These are phyloP conservation scores for Copidosoma floridanum DNA, from an alignment of 1,140 invertebrate genomes.

Conservation along the genomic window DNA sequence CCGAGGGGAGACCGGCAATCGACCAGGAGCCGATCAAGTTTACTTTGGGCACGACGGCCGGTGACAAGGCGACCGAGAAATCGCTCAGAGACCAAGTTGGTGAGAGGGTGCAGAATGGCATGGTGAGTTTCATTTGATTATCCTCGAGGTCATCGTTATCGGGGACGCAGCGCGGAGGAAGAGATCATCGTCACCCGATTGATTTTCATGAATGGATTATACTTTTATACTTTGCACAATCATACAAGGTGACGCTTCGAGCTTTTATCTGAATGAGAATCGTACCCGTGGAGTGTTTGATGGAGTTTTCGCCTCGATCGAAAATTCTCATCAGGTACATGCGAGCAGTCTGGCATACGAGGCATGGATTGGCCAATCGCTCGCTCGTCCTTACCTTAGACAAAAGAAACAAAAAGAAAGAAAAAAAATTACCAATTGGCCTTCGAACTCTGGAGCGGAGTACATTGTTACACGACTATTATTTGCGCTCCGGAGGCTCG, in stretches of 20 bases:
- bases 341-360: too few relatives aligned
- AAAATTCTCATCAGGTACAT: too few relatives aligned
- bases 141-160: background rate
- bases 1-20: background rate
- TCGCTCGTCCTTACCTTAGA: background rate
- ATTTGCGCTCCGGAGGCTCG: background rate
- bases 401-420: background rate
- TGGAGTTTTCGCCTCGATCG: too few relatives aligned
- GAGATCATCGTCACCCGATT: too few relatives aligned
- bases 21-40: constrained; percentile 13
- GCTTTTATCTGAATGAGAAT: too few relatives aligned
- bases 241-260: too few relatives aligned
- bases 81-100: background rate
- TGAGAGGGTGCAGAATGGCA: constrained; percentile 7
- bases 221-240: too few relatives aligned
- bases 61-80: background rate
- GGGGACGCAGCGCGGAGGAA: background rate
- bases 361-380: too few relatives aligned
- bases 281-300: too few relatives aligned
- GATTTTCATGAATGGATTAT: too few relatives aligned
- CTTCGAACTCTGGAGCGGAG: background rate
- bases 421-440: constrained; percentile 16
- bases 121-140: constrained; percentile 9
- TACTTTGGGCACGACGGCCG: background rate
- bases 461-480: too few relatives aligned